Evolutionary conservation across 2,113 vertebrate species (phyloP), one percentile per base, ranked within the genome.

Genomic region (Synodontis membranacea): DNA sequence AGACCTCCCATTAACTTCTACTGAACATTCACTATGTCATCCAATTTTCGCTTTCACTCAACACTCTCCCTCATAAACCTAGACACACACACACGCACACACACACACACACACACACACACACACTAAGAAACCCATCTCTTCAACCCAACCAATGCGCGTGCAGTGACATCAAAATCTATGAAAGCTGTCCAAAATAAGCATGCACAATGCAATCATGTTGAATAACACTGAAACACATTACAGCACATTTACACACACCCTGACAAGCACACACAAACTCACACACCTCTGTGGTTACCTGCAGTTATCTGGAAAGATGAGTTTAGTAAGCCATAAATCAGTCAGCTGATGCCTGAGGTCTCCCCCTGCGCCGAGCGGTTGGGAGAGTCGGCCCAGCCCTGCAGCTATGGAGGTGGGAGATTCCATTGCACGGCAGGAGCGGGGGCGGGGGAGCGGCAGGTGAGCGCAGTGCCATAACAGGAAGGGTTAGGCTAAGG

Each of bases 241-340:
- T 91, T 82, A 90, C 88, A 89, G 86, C 91, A 93, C 93, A 92
- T 68, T 86, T 90, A 89, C 89, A 88, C 91, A 88, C 91, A 90
- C 93, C 91, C 92, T 91, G 85, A 80, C 90, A 93, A 91, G 90
- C 92, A 92, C 93, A 84, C 91, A 89, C 89, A 87, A 90, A 87
- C 89, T 89, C 93, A 91, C 92, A 91, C 94, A 92, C 89, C 93
- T 93, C 88, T 91, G 93, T 46, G 94, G 92, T 94, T 94, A 86
- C 88, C 91, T 90, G 84, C 89, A 93, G 93, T 92, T 89, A 90
- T 86, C 92, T 93, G 91, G 89, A 91, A 91, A 92, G 88, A 91
- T 91, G 89, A 68, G 94, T 94, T 94, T 94, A 95, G 94, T 93
- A 93, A 91, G 92, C 91, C 93, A 88, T 95, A 94, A 94, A 95